Evolutionary conservation across 1,140 invertebrate genomes (phyloP), one percentile per base, ranked within the genome.

Genomic region (Lordiphosa collinella): DNA sequence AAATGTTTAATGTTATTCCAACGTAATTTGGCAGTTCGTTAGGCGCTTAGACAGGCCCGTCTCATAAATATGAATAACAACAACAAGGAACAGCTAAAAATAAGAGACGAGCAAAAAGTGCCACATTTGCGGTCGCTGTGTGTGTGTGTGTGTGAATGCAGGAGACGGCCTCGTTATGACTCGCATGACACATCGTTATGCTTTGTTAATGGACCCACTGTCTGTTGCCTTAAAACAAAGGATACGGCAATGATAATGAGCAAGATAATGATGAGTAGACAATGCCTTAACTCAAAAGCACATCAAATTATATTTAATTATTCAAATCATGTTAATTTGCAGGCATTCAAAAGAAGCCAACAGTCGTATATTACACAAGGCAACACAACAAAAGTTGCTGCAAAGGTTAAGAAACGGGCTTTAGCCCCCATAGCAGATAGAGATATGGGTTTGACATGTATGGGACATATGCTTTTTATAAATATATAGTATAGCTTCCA

Each of bases 21-120:
- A 67, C 71, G 78, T 84, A 82, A 82, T 82, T 82, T 82, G 78
- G 78, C 78, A 82, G 78, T 82, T 82, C 78, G 78, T 82, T 82
- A 84, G 78, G 72, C 32, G 7, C 25, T 31, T 16, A 58, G 18
- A 57, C 36, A 58, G 40, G 40, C n/a, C 40, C 18, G 49, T 47
- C 67, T 48, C 76, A 76, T 84, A 82, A 82, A 82, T 72, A 84
- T 72, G 71, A 82, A 82, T 67, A 59, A 63, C 58, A 75, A 57
- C 51, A 54, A 61, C 41, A 56, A 18, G 16, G 16, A 18, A 18
- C 16, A 18, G 50, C 31, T 14, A 50, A 14, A 29, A 32, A 54
- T 46, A 52, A 18, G 35, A 25, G 43, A 14, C 50, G 13, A 51
- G 49, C 50, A 79, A 18, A 18, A 18, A 79, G 64, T 73, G 74